Conservation (phyloP, 2,797 vertebrate species). For the Vultur gryphus region DNA sequence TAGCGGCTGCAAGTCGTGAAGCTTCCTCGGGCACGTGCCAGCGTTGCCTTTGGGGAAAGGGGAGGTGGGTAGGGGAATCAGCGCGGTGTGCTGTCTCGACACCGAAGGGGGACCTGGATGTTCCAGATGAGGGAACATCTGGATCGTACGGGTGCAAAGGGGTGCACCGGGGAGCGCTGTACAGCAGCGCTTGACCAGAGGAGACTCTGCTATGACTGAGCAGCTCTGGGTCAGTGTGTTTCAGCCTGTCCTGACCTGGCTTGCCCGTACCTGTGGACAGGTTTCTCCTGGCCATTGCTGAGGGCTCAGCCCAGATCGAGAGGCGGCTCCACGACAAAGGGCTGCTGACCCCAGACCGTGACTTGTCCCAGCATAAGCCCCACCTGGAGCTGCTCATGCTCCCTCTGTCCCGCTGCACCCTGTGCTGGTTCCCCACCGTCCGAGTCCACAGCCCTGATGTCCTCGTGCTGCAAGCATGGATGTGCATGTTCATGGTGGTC, state of each 20-base stretch:
- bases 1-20: no score
- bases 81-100: fast-evolving
- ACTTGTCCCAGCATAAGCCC: neutral
- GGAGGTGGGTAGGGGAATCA: no score
- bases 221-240: neutral
- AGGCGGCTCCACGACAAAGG: neutral
- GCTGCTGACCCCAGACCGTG: neutral
- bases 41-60: neutral
- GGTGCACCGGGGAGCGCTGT: fast-evolving
- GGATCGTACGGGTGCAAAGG: fast-evolving
- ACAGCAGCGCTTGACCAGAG: fast-evolving
- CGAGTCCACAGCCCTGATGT: no score
- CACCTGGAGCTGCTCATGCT: neutral
- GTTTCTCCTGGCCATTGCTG: neutral
- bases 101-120: neutral
- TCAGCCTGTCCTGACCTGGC: neutral
- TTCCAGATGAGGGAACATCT: neutral
- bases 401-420: fast-evolving
- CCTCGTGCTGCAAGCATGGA: neutral
- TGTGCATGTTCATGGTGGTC: neutral
- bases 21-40: fast-evolving
- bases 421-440: neutral
- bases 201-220: neutral
- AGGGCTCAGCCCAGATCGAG: neutral
- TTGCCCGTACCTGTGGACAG: neutral